Percentiles rank a stretch among this genome's conserved stretches.
phyloP scores from a whole-genome alignment of 2,797 vertebrate genomes.

The Alca torda region DNA sequence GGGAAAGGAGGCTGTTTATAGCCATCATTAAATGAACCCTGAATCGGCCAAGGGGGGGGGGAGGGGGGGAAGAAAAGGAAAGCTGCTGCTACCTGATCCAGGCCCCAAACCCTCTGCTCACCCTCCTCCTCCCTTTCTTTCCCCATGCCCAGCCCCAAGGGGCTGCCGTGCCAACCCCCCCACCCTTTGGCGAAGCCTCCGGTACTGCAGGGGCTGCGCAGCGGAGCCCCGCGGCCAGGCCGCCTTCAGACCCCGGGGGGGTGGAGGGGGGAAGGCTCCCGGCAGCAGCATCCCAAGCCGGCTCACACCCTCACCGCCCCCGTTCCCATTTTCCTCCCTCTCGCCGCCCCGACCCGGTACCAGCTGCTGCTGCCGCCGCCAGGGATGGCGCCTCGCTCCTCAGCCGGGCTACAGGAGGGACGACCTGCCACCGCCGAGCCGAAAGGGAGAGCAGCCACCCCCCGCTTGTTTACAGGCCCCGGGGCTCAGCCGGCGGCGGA shows the following conservation, averaged over 20 bases:
- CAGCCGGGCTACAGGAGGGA: not conserved
- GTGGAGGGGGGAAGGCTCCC: not conserved
- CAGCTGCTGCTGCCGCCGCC: not conserved
- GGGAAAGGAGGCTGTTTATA: conserved; percentile 61
- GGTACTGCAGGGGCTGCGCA: not conserved
- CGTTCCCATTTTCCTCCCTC: not conserved
- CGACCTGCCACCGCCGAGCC: not conserved
- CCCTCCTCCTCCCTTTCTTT: not conserved
- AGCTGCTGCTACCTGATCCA: not conserved
- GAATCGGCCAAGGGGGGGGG: not conserved
- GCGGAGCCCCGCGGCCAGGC: not conserved
- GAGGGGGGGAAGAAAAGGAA: not conserved
- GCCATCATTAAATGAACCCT: conserved; percentile 62
- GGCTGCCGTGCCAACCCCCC: not conserved
- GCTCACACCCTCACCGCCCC: not conserved
- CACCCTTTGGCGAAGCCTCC: not conserved
- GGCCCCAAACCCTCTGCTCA: not conserved
- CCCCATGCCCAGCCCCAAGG: not conserved
- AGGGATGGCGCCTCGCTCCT: not conserved
- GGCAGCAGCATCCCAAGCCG: not conserved
- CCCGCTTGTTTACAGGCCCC: conserved; percentile 72
- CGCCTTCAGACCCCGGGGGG: not conserved
- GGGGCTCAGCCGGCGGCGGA: conserved; percentile 12
- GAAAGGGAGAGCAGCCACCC: conserved; percentile 20
- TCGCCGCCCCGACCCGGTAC: not conserved